Conservation (phyloP, 2,113 vertebrate species). For the Nestor notabilis region DNA sequence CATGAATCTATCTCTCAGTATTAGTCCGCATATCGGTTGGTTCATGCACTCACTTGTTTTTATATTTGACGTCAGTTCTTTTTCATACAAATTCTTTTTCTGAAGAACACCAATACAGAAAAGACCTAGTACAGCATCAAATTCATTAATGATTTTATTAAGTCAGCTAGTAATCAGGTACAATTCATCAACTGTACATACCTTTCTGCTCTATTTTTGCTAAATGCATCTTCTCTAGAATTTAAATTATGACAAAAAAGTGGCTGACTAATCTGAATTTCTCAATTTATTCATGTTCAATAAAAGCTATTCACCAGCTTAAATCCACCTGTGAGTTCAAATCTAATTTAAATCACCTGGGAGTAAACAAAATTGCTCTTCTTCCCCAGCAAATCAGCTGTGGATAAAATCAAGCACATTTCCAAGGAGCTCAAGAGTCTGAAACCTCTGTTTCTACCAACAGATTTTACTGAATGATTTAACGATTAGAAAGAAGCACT, state of each 20-base stretch:
- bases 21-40: neutral
- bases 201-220: conserved; percentile 73
- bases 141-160: conserved; percentile 71
- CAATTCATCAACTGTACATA: conserved; percentile 65
- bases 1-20: neutral
- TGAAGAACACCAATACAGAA: neutral
- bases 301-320: conserved; percentile 91
- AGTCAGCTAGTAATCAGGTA: conserved; percentile 65
- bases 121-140: neutral
- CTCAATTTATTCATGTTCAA: conserved; percentile 90
- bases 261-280: conserved; percentile 89
- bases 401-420: conserved; percentile 69
- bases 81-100: conserved; percentile 19
- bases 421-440: conserved; percentile 52
- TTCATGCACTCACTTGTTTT: neutral
- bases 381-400: conserved; percentile 55
- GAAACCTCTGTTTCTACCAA: conserved; percentile 45
- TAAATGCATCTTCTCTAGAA: conserved; percentile 77
- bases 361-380: conserved; percentile 84
- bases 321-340: conserved; percentile 86
- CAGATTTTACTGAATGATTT: conserved; percentile 47
- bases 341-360: conserved; percentile 88
- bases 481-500: neutral
- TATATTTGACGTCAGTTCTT: neutral
- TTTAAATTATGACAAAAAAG: conserved; percentile 82